Evolutionary conservation across 2,888 invertebrate species (phyloP), one percentile per base, ranked within the genome.

Genomic region (Andrena flavipes): DNA sequence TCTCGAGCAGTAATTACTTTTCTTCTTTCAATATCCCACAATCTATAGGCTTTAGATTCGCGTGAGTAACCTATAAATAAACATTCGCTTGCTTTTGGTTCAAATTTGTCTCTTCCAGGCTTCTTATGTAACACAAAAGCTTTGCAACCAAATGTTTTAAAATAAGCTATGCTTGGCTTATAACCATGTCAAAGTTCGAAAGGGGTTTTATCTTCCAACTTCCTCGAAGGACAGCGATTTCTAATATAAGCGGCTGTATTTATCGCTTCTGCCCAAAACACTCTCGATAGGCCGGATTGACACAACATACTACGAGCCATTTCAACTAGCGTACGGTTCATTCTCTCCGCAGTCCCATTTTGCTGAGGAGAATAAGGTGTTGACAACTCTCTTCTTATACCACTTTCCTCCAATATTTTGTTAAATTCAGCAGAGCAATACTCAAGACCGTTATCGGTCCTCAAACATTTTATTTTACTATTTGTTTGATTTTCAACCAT

Each of bases 11-110:
- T 7, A 6, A 26, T 8, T 20, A 76, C n/a, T n/a, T 4, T 23
- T 16, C 13, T 35, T 0, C 54, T 16, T n/a, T 64, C 70, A 0
- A 49, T 13, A 10, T 76, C 20, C 30, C 60, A 65, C 23, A 77
- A 1, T 71, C 64, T 62, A 49, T 71, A 77, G 8, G 26, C 68
- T 10, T 59, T 64, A 29, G 7, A 30, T 13, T 64, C 71, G 0
- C 8, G 2, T 0, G 70, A 29, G 6, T 77, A 77, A 0, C 71
- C 76, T 10, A 70, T 35, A 20, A 77, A 59, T 20, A 71, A 60
- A 1, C 56, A 33, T 3, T 8, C 60, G 33, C 13, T 67, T 10
- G 49, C 59, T 13, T 13, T 30, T 0, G 48, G 16, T 10, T 71
- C 56, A 6, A 76, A 48, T 23, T 71, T 71, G 1, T 30, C 16